Evolutionary conservation across 2,797 vertebrate species (phyloP), one percentile per base, ranked within the genome.

Genomic region (Pangasius sanitwongsei): DNA sequence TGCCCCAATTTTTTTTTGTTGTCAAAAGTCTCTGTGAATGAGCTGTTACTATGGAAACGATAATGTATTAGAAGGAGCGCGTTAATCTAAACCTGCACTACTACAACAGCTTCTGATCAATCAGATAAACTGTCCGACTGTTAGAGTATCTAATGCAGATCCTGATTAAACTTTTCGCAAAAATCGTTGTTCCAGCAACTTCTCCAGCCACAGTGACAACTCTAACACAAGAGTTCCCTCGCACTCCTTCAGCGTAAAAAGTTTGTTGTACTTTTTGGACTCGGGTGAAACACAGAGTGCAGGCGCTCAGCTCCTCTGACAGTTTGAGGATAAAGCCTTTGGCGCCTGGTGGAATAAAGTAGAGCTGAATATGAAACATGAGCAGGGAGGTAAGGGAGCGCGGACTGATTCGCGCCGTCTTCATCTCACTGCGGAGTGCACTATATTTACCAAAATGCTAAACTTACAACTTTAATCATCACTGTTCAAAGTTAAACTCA

Each of bases 321-420:
- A 94, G 92, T 94, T 93, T 93, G 89, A 93, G 92, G 92, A 91
- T 92, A 86, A 92, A 91, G 91, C 89, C 78, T 91, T 88, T 91
- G 91, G 91, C 91, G 31, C 44, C n/a, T 37, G 28, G 75, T 83
- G 88, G 85, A 93, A 91, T 88, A 93, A 93, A 93, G 65, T 85
- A 86, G 84, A 85, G 87, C 69, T 80, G 83, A 63, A 88, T 90
- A 89, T 93, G 91, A 93, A 92, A 91, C 88, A 91, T 89, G 87
- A 89, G 90, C 89, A 87, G 77, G 13, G 5, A 70, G 77, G 86
- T 15, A 1, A 81, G 89, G 90, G 87, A 90, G 89, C 13, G 87
- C 20, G 92, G 89, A 87, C 91, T 93, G 83, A 92, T 93, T 91
- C 91, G 89, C 91, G 88, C 88, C 72, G 92, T 9, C 89, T 91